A percentile compares a stretch with the other conserved stretches of the same genome.
Evolutionary conservation across 2,888 invertebrate species (phyloP).

Genomic region (Drosophila antonietae): DNA sequence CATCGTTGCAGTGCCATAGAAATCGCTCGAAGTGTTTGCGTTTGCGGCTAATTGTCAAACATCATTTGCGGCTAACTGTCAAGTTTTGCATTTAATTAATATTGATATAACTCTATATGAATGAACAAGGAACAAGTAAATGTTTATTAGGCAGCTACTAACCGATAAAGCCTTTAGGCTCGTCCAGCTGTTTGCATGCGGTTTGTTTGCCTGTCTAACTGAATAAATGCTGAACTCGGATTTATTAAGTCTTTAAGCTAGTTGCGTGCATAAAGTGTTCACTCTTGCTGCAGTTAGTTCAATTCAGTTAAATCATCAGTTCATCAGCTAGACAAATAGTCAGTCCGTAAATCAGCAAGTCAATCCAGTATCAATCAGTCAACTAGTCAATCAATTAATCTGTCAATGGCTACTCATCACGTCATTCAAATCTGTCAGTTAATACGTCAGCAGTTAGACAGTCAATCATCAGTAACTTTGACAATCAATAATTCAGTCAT

Average conservation of each 20-base stretch:
- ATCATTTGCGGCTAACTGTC: not conserved
- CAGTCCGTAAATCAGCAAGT: not conserved
- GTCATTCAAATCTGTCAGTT: too few species aligned
- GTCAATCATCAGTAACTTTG: too few species aligned
- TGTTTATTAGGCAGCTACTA: not conserved
- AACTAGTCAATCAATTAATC: not conserved
- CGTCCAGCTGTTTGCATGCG: not conserved
- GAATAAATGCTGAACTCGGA: not conserved
- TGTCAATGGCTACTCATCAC: too few species aligned
- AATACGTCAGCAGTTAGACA: too few species aligned
- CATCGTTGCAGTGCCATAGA: not conserved
- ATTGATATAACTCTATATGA: not conserved
- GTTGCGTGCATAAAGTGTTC: too few species aligned
- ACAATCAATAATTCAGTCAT: too few species aligned
- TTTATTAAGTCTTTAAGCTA: not conserved
- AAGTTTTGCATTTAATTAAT: not conserved
- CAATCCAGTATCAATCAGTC: not conserved
- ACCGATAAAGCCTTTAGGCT: not conserved
- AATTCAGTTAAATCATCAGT: not conserved
- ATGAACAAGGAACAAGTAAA: not conserved
- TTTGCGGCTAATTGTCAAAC: conserved; percentile 1
- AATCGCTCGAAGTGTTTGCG: not conserved
- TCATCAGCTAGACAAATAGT: not conserved
- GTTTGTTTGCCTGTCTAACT: not conserved
- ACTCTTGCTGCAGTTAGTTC: not conserved